Percentiles rank a stretch among this genome's conserved stretches.
Evolutionary conservation across 1,140 invertebrate species (phyloP).

Genomic region (Chironomus tepperi): DNA sequence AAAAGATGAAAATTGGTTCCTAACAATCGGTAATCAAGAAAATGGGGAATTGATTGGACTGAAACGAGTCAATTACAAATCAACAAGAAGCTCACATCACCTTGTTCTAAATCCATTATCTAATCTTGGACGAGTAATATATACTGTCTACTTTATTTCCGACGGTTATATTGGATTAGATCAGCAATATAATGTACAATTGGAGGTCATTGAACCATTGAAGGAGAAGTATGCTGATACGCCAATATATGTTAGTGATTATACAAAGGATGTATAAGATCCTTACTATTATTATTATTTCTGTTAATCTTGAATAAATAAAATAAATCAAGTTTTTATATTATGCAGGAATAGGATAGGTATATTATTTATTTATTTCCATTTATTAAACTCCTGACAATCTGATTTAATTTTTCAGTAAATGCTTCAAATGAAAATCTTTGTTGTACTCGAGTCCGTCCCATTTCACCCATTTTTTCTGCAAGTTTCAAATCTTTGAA

Average conservation of each 20-base stretch:
- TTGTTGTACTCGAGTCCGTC: slow-evolving; percentile 58
- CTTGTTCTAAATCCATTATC: slow-evolving; percentile 39
- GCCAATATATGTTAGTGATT: not conserved
- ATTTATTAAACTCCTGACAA: slow-evolving; percentile 42
- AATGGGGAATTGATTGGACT: slow-evolving; percentile 74
- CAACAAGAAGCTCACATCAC: slow-evolving; percentile 39
- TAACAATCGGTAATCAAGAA: slow-evolving; percentile 69
- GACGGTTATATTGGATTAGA: slow-evolving; percentile 93
- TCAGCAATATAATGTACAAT: slow-evolving; percentile 75
- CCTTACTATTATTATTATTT: not conserved
- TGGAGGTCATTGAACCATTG: slow-evolving; percentile 51
- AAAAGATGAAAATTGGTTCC: slow-evolving; percentile 94
- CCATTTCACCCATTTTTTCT: slow-evolving; percentile 58
- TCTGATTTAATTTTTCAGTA: slow-evolving; percentile 52
- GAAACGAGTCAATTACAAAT: slow-evolving; percentile 56
- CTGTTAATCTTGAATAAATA: not conserved
- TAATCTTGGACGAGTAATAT: slow-evolving; percentile 57
- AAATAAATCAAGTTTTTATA: slow-evolving; percentile 4
- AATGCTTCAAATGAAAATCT: slow-evolving; percentile 77
- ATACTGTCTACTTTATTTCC: slow-evolving; percentile 83
- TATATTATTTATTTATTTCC: not conserved
- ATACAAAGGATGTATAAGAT: not conserved
- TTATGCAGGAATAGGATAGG: not conserved
- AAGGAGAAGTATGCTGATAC: slow-evolving; percentile 25
- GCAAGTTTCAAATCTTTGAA: slow-evolving; percentile 48